Evolutionary conservation across 2,888 invertebrate genomes (phyloP).

Genomic region (Brachypalpus laphriformis): DNA sequence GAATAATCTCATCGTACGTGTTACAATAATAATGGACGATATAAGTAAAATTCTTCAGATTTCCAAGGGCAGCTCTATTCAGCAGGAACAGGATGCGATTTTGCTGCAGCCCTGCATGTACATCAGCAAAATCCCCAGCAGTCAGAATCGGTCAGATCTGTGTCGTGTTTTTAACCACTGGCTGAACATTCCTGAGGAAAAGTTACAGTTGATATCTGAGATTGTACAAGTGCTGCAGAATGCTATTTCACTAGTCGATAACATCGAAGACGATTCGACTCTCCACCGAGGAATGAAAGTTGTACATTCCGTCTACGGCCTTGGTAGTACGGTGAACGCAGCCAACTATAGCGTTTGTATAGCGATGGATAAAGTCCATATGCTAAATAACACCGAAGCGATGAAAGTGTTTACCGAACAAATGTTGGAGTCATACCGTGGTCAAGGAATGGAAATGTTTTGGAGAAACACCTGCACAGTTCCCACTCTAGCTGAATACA

Average conservation of each 20-base stretch:
- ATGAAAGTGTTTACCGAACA: conserved; percentile 93
- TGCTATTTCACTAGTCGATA: conserved; percentile 97
- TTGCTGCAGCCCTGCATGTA: conserved; percentile 94
- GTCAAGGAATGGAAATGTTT: conserved; percentile 99
- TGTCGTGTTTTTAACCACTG: conserved; percentile 97
- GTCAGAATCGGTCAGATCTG: conserved; percentile 93
- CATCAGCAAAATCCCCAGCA: conserved; percentile 96
- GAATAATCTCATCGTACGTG: neutral
- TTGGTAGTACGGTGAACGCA: conserved; percentile 96
- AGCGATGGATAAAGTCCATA: conserved; percentile 92
- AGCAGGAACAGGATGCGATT: conserved; percentile 90
- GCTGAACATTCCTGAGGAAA: conserved; percentile 94
- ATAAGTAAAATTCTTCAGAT: conserved; percentile 81
- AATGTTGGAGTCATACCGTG: conserved; percentile 94
- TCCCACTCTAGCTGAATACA: conserved; percentile 97
- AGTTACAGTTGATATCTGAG: conserved; percentile 91
- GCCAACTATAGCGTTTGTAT: conserved; percentile 94
- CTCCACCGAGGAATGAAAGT: conserved; percentile 95
- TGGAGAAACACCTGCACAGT: conserved; percentile 98
- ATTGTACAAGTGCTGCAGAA: conserved; percentile 98
- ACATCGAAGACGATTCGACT: conserved; percentile 98
- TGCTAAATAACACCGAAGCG: conserved; percentile 92
- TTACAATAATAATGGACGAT: conserved; percentile 78
- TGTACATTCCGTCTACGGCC: conserved; percentile 97
- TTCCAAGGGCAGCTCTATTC: conserved; percentile 82